Evolutionary conservation across 2,888 invertebrate species (phyloP), one percentile per base, ranked within the genome.

Genomic region (Agrypnus murinus): DNA sequence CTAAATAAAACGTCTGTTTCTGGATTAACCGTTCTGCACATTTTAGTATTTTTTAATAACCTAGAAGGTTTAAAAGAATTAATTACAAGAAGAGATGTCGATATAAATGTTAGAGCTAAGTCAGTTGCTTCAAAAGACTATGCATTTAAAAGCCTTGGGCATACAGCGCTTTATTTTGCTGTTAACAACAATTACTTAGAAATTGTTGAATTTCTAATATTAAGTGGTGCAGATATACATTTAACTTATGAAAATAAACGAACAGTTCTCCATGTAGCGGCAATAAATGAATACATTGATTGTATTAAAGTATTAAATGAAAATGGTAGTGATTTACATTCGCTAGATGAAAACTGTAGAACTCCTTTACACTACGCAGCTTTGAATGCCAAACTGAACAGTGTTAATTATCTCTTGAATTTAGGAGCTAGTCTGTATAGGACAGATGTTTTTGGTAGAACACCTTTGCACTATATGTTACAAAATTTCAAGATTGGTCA

Each of bases 341-440:
- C 25, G 1, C 6, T n/a, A 15, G 48, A 48, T 9, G 48, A 48
- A 19, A 25, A 5, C 4, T 9, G 3, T 1, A 17, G 19, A 10
- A 48, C 48, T 25, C 48, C 48, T 15, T 25, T 48, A n/a, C 48
- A 48, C 19, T 48, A 48, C 19, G 48, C 48, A 6, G 48, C 12
- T 25, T 25, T n/a, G 10, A 48, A 48, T 48, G 12, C 17, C 0
- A 17, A 48, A 31, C 1, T 48, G 10, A 10, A 48, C 2, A 48
- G 48, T 19, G 17, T 31, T 10, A n/a, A 48, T 1, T 6, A n/a
- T 19, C 48, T 48, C 19, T 31, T 48, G 17, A 19, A 31, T 2
- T 17, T 48, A 4, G 48, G 48, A 9, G 48, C 25, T 10, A 25
- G 19, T 10, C 10, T 48, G 1, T 19, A 48, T 6, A 48, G 12